Conservation (phyloP, 2,888 invertebrate genomes). For the Ypsolopha scabrella region DNA sequence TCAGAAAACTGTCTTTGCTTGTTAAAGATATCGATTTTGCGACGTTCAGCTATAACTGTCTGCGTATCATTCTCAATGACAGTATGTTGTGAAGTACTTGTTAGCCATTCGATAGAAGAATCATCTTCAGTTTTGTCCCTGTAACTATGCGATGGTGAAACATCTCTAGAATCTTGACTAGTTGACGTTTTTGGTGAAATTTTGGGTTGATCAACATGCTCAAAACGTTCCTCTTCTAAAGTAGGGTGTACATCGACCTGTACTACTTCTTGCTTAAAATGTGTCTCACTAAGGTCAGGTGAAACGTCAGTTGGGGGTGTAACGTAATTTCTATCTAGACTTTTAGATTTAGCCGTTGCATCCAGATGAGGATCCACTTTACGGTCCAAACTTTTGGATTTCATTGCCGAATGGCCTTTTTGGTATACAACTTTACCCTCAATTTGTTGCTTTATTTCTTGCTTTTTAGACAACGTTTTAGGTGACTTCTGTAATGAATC, state of each 20-base stretch:
- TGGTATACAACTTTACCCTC: slow-evolving; percentile 74
- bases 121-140: slow-evolving; percentile 59
- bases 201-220: neutral
- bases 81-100: slow-evolving; percentile 49
- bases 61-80: slow-evolving; percentile 70
- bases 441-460: slow-evolving; percentile 73
- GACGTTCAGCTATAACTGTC: slow-evolving; percentile 71
- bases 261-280: slow-evolving; percentile 61
- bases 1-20: slow-evolving; percentile 64
- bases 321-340: slow-evolving; percentile 75
- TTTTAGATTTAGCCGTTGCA: slow-evolving; percentile 73
- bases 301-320: slow-evolving; percentile 38
- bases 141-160: slow-evolving; percentile 49
- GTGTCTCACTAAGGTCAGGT: slow-evolving; percentile 45
- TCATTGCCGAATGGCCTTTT: slow-evolving; percentile 62
- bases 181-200: neutral
- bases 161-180: slow-evolving; percentile 22
- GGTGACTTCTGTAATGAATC: slow-evolving; percentile 69
- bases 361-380: slow-evolving; percentile 71
- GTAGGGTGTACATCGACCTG: slow-evolving; percentile 60
- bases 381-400: slow-evolving; percentile 77
- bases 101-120: slow-evolving; percentile 61
- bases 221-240: slow-evolving; percentile 26
- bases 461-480: slow-evolving; percentile 69
- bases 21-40: slow-evolving; percentile 72